Conservation (phyloP, 2,113 vertebrate genomes). For the Natator depressus region DNA sequence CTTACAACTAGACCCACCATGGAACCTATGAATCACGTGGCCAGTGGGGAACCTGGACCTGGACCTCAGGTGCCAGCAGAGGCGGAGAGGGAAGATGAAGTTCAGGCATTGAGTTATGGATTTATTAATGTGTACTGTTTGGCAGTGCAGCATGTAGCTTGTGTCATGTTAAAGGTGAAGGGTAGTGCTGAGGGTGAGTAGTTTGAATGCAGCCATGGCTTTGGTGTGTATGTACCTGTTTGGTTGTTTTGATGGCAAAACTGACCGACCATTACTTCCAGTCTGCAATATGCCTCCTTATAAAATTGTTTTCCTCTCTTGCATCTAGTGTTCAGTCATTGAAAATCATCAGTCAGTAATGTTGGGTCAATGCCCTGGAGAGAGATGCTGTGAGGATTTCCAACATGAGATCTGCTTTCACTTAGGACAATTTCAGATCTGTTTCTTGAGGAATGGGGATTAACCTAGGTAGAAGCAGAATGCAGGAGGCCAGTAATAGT, state of each 20-base stretch:
- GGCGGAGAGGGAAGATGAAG: background rate
- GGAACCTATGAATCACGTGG: background rate
- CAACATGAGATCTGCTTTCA: background rate
- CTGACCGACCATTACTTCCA: background rate
- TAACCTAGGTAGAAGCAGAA: background rate
- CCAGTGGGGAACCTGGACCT: background rate
- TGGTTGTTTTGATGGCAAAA: background rate
- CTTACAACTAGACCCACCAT: background rate
- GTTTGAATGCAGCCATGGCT: background rate
- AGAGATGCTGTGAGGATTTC: background rate
- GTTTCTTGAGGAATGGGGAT: background rate
- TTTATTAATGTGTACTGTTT: background rate
- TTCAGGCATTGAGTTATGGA: background rate
- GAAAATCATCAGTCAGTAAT: background rate
- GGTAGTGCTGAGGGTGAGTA: background rate
- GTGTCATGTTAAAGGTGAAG: background rate
- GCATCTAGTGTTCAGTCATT: background rate
- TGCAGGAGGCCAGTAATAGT: background rate
- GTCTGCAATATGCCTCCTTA: background rate
- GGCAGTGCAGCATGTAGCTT: background rate
- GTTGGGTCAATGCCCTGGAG: background rate
- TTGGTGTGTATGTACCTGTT: background rate
- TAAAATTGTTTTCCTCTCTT: background rate
- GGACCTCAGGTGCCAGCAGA: background rate
- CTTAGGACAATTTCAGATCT: background rate